A percentile compares a stretch with the other conserved stretches of the same genome.
These are phyloP conservation scores for Riparia riparia DNA, from an alignment of 2,113 vertebrate genomes.

Conservation along the genomic window DNA sequence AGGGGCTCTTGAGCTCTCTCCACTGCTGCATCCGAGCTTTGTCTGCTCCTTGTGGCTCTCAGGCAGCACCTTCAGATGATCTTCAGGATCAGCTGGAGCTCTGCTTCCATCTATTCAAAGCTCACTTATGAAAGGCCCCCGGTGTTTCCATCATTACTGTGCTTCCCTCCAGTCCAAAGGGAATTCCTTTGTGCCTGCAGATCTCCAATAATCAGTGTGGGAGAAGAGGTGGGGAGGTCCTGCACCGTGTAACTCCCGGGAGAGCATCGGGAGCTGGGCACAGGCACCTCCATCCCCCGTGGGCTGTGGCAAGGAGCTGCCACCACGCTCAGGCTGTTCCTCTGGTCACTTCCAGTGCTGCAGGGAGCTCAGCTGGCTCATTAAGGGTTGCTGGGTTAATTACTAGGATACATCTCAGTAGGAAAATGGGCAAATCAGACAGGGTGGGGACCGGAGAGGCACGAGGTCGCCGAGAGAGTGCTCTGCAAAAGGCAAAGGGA, in stretches of 20 bases:
- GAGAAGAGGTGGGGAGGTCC: not conserved
- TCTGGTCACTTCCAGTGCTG: conserved; percentile 1
- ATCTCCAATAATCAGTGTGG: rapidly evolving
- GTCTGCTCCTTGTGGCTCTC: not conserved
- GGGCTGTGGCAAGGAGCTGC: not conserved
- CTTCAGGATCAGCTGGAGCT: not conserved
- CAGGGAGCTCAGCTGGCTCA: conserved; percentile 22
- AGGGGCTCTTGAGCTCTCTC: not conserved
- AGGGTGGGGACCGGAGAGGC: not conserved
- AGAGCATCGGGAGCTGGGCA: not conserved
- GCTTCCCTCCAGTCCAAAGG: not conserved
- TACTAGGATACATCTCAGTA: conserved; percentile 46
- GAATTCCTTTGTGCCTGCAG: not conserved
- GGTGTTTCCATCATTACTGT: not conserved
- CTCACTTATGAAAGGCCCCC: not conserved
- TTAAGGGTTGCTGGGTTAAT: conserved; percentile 61
- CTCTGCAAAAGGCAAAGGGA: conserved; percentile 3
- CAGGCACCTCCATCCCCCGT: not conserved
- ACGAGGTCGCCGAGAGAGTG: not conserved
- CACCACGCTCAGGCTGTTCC: not conserved
- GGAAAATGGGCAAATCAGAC: not conserved
- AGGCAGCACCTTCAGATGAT: not conserved
- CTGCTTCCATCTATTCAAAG: not conserved
- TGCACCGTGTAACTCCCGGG: rapidly evolving
- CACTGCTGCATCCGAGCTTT: rapidly evolving